Conservation (phyloP, 92 coral and sea anemone genomes). For the Porites divaricata region DNA sequence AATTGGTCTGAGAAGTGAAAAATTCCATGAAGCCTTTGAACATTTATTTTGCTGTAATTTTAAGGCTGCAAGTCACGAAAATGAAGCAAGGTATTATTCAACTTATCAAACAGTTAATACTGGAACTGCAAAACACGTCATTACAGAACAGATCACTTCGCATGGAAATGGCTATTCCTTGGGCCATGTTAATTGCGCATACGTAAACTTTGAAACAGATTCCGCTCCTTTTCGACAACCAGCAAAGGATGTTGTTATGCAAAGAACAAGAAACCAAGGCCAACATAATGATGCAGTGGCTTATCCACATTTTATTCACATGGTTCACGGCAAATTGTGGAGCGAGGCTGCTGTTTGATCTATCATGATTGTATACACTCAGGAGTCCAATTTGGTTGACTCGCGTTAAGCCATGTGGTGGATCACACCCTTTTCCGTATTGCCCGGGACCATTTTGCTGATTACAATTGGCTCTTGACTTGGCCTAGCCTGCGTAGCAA, state of each 20-base stretch:
- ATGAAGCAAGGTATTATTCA: neutral
- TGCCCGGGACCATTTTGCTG: too few relatives aligned
- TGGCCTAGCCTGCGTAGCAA: too few relatives aligned
- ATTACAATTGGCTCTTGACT: too few relatives aligned
- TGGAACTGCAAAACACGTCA: neutral
- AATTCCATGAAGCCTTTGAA: conserved; percentile 61
- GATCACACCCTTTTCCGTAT: too few relatives aligned
- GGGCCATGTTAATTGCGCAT: neutral
- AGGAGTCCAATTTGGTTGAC: too few relatives aligned
- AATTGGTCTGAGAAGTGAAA: conserved; percentile 79
- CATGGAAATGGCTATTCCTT: neutral
- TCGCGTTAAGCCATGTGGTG: too few relatives aligned
- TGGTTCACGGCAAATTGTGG: conserved; percentile 33
- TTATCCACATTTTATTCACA: conserved; percentile 34
- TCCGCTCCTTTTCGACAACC: neutral
- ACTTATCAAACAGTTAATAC: neutral
- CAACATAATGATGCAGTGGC: neutral
- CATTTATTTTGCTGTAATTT: conserved; percentile 57
- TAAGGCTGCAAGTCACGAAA: neutral
- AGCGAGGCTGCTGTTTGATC: conserved; percentile 36
- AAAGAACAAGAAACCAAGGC: conserved; percentile 11
- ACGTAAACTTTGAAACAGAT: conserved; percentile 1
- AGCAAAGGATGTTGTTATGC: neutral
- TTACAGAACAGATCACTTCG: neutral
- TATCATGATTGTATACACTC: neutral